phyloP scores from a whole-genome alignment of 2,113 vertebrate species.

The Oreotrochilus melanogaster region DNA sequence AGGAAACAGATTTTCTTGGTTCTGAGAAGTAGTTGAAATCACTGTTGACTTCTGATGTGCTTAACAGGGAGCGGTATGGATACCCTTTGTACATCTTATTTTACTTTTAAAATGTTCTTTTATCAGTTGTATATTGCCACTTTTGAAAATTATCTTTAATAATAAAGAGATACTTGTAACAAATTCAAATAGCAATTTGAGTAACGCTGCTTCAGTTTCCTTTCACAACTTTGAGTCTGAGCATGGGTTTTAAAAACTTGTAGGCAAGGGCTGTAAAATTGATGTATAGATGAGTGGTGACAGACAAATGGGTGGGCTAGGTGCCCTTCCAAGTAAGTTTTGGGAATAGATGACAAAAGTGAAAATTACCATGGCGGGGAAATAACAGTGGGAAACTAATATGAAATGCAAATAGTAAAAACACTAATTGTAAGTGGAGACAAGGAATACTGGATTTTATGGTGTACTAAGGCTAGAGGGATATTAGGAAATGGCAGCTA shows the following conservation, averaged over 20 bases:
- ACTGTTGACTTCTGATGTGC: background rate
- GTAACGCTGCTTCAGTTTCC: background rate
- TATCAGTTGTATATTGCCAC: background rate
- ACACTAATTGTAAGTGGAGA: background rate
- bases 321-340: background rate
- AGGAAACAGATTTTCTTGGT: background rate
- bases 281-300: background rate
- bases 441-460: background rate
- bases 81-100: background rate
- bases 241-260: background rate
- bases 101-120: background rate
- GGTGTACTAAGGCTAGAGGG: background rate
- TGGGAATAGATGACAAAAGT: background rate
- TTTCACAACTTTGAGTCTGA: background rate
- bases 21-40: background rate
- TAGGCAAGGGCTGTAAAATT: background rate
- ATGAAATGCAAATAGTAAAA: background rate
- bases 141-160: background rate
- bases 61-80: background rate
- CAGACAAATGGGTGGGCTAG: background rate
- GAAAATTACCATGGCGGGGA: background rate
- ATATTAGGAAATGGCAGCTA: background rate
- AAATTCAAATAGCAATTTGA: background rate
- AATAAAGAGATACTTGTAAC: background rate
- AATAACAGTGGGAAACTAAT: background rate